Percentiles rank a stretch among this genome's conserved stretches.
Evolutionary conservation across 2,113 vertebrate genomes (phyloP).

Genomic region (Larimichthys polyactis): DNA sequence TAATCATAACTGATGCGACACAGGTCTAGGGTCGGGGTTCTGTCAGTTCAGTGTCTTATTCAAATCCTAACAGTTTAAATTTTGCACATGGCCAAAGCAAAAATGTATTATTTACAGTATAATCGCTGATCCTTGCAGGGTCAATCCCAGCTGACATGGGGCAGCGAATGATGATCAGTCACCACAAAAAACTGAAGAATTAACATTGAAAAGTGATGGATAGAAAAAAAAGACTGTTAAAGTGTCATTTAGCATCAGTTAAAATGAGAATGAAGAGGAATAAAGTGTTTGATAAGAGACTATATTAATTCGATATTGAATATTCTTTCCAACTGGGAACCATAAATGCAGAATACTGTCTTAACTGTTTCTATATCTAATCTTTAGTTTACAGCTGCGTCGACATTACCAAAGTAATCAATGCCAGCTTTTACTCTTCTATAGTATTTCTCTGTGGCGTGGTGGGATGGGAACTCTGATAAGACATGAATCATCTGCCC

Average conservation of each 20-base stretch:
- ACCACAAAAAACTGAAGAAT: no score
- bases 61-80: neutral
- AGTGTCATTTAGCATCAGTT: no score
- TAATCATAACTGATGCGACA: neutral
- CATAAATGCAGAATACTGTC: neutral
- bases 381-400: neutral
- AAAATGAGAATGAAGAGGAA: no score
- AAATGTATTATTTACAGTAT: no score
- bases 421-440: neutral
- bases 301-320: no score
- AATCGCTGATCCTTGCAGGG: no score
- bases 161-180: no score
- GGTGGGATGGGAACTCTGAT: neutral
- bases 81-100: neutral
- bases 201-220: no score
- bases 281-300: no score
- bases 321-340: no score
- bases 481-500: constrained; percentile 25
- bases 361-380: neutral
- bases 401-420: constrained; percentile 1
- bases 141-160: no score
- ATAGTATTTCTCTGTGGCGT: neutral
- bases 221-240: no score
- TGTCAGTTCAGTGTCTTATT: neutral
- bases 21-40: neutral